phyloP scores from a whole-genome alignment of 2,797 vertebrate genomes.

The Apogon talboti region DNA sequence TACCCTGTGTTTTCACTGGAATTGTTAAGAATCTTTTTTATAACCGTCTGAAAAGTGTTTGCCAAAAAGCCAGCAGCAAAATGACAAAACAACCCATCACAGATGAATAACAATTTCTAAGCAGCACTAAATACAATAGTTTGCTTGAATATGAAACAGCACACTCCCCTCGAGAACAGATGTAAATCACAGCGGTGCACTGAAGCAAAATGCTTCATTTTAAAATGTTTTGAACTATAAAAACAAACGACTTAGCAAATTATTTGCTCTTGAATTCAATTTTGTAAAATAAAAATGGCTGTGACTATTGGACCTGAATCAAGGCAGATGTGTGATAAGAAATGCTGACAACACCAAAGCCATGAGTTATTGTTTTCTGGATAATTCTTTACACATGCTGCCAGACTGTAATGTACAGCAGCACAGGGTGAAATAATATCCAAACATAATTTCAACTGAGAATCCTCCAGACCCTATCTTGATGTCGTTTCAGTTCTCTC shows the following conservation, averaged over 20 bases:
- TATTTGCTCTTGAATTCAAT: background rate
- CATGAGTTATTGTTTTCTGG: background rate
- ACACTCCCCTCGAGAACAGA: too few species aligned
- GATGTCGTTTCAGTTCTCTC: slow-evolving; percentile 1
- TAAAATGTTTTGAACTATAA: background rate
- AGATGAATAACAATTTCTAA: slow-evolving; percentile 37
- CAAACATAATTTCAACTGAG: background rate
- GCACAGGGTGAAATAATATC: background rate
- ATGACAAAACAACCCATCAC: slow-evolving; percentile 15
- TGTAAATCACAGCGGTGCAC: too few species aligned
- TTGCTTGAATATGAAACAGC: slow-evolving; percentile 36
- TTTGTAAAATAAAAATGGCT: background rate
- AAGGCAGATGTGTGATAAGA: background rate
- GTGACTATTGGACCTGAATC: background rate
- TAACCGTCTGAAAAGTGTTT: slow-evolving; percentile 20
- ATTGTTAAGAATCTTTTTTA: slow-evolving; percentile 14
- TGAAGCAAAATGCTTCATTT: too few species aligned
- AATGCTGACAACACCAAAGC: background rate
- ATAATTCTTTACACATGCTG: background rate
- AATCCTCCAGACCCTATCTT: slow-evolving; percentile 6
- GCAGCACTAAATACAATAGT: slow-evolving; percentile 17
- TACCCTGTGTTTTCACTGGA: slow-evolving; percentile 19
- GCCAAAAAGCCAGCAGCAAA: slow-evolving; percentile 12
- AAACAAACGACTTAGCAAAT: slow-evolving; percentile 1
- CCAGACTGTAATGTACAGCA: background rate